Evolutionary conservation across 2,888 invertebrate genomes (phyloP), one percentile per base, ranked within the genome.

Genomic region (Tholera decimalis): DNA sequence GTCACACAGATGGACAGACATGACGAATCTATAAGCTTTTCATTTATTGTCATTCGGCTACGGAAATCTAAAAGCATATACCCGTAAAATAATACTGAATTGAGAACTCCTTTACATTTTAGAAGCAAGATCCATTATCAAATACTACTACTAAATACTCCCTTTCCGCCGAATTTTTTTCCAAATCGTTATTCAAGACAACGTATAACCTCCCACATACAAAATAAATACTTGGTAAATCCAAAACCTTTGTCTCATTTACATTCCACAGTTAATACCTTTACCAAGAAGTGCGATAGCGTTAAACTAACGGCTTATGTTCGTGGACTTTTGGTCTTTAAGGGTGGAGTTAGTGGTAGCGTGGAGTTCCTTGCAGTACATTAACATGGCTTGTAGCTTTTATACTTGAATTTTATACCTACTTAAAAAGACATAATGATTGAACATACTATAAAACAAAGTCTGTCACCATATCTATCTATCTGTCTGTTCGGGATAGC

Each of bases 221-320:
- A 5, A 54, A 57, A n/a, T n/a, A 69, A 74, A 60, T 57, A 41
- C 47, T 60, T 49, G 59, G 75, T 83, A 82, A 76, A 67, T 65
- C 63, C 57, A 62, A 57, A 70, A 82, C 72, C 80, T 73, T 78
- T 77, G 78, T 82, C 80, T 86, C 83, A 88, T 89, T 89, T 88
- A 84, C 84, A 87, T 88, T 71, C 64, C 82, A 83, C 79, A 84
- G 83, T 86, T 88, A 86, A 87, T 84, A 82, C 85, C 83, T 82
- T 78, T 68, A 68, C 83, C 83, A 76, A 84, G 82, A 84, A 81
- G 72, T 67, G 77, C 77, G 88, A 87, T 87, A 86, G 81, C 85
- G 82, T 77, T 79, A 59, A 70, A 84, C 83, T 87, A 84, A 85
- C 81, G 85, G 84, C 80, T 87, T 86, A 85, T 58, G 77, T 80